A percentile compares a stretch with the other conserved stretches of the same genome.
These are phyloP conservation scores for Trichogramma pretiosum DNA, from an alignment of 1,140 invertebrate genomes.

Conservation along the genomic window DNA sequence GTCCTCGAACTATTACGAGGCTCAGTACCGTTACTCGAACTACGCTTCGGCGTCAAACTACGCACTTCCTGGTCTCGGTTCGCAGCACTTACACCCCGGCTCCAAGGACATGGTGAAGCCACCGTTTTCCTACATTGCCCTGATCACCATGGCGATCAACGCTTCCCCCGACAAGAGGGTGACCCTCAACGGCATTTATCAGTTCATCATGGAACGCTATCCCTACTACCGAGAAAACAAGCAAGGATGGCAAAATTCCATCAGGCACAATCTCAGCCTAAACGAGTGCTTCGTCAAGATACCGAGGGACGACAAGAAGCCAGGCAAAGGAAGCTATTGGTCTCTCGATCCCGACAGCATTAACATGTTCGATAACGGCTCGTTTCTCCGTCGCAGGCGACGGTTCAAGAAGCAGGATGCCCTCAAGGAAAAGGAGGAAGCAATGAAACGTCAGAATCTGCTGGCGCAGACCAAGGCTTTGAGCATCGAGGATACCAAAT, in stretches of 20 bases:
- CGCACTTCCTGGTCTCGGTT: constrained; percentile 46
- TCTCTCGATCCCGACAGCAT: constrained; percentile 91
- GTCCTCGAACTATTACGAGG: constrained; percentile 33
- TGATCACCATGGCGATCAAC: constrained; percentile 98
- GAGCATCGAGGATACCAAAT: constrained; percentile 40
- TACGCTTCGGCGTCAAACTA: constrained; percentile 45
- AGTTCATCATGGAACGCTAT: constrained; percentile 97
- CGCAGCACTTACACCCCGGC: constrained; percentile 58
- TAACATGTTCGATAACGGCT: constrained; percentile 98
- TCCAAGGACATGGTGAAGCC: constrained; percentile 83
- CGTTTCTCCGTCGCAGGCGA: constrained; percentile 79
- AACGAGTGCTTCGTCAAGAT: constrained; percentile 99
- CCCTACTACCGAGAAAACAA: constrained; percentile 97
- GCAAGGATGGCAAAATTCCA: constrained; percentile 92
- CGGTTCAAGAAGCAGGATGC: constrained; percentile 96
- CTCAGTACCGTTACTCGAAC: constrained; percentile 46
- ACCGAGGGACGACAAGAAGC: constrained; percentile 82
- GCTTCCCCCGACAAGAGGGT: constrained; percentile 87
- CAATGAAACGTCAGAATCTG: constrained; percentile 66
- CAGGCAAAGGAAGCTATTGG: constrained; percentile 96
- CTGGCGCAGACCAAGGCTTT: constrained; percentile 44
- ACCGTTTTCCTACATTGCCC: constrained; percentile 94
- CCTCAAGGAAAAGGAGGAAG: constrained; percentile 78
- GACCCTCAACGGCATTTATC: constrained; percentile 96
- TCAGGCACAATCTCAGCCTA: constrained; percentile 90